phyloP scores from a whole-genome alignment of 2,888 invertebrate genomes.

The Sinohyriopsis cumingii region DNA sequence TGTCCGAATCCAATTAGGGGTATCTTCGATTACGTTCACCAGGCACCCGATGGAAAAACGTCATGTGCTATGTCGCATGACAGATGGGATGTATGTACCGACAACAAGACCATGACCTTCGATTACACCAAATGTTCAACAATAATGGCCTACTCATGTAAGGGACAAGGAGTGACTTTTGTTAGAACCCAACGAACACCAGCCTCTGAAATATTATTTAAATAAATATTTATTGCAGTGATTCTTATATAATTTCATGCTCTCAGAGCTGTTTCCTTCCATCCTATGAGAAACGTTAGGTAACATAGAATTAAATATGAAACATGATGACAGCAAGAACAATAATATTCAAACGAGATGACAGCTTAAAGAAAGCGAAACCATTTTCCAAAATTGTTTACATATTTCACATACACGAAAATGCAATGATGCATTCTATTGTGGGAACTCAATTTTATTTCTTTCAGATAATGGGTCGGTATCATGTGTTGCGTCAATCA shows the following conservation, averaged over 20 bases:
- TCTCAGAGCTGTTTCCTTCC: too few species aligned
- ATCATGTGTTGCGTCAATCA: constrained; percentile 16
- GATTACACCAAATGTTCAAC: constrained; percentile 22
- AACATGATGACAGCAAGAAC: too few species aligned
- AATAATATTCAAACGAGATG: too few species aligned
- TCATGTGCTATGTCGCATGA: constrained; percentile 16
- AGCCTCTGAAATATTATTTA: too few species aligned
- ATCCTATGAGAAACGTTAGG: too few species aligned
- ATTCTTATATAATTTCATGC: too few species aligned
- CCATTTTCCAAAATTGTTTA: too few species aligned
- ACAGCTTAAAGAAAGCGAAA: too few species aligned
- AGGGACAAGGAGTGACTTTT: background rate
- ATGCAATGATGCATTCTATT: background rate
- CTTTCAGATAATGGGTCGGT: constrained; percentile 16
- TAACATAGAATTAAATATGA: too few species aligned
- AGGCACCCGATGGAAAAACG: constrained; percentile 9
- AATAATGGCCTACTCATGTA: constrained; percentile 21
- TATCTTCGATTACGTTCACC: constrained; percentile 14
- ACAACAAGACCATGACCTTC: constrained; percentile 21
- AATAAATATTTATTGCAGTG: too few species aligned
- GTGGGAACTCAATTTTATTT: background rate
- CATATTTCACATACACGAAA: background rate
- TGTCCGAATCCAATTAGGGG: too few species aligned
- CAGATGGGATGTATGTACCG: constrained; percentile 24
- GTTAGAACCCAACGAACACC: background rate